Base-by-base conservation (phyloP, 2,888 invertebrate species). In the Polyploca ridens region DNA sequence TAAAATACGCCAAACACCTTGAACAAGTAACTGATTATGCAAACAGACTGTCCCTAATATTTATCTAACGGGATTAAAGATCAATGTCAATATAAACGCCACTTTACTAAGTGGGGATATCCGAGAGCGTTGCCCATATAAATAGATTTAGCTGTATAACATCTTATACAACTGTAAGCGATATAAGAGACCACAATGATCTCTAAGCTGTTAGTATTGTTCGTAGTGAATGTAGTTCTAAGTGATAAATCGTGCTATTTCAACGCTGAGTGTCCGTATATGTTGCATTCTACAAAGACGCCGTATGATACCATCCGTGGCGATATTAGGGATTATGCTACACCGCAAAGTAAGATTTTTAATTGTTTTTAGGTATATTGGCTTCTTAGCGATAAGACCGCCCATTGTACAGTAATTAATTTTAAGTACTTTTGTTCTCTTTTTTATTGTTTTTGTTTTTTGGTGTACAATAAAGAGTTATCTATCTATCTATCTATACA, bases 261-360 rank as follows among this genome's bases (percentile, higher is more conserved):
- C 86, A 91, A 88, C 69, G 69, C 77, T 0, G 72, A 81, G 58
- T 89, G 89, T 49, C 75, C 85, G 0, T 89, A 85, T 62, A 72
- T 72, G 5, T 62, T 88, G 69, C 90, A 83, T 66, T 86, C 89
- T 0, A 81, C 90, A 0, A 92, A 89, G 69, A 91, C 93, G 0
- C 89, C 90, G 0, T 93, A 94, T 62, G 90, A 90, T 3, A 77
- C 81, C 0, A 66, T 91, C 0, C 76, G 93, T 62, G 92, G 93
- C 0, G 93, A 93, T 63, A 83, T 92, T 16, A 81, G 92, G 59
- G 90, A 93, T 65, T 77, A 81, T 59, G 67, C 71, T 0, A 64
- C 68, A 13, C 85, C 85, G 2, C 64, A 77, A 58, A 85, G 93
- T 93, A 79, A 91, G 57, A 62, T 44, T 62, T 62, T 35, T 62